A percentile compares a stretch with the other conserved stretches of the same genome.
Conservation (phyloP, 2,113 vertebrate genomes). For the Ptychochromis oligacanthus region DNA sequence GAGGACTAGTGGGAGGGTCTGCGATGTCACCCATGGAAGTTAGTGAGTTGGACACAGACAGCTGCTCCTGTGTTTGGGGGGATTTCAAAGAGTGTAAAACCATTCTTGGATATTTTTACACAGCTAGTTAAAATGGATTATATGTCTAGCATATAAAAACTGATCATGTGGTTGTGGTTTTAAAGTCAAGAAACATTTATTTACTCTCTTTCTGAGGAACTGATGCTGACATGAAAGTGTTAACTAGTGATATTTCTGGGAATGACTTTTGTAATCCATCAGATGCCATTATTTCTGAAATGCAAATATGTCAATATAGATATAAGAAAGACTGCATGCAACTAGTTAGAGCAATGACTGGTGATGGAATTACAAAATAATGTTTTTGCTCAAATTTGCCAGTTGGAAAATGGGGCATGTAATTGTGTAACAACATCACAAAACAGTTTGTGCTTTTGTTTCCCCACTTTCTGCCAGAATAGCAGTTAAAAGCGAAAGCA, state of each 20-base stretch:
- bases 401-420: neutral
- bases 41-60: conserved; percentile 86
- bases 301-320: neutral
- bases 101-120: neutral
- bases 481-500: neutral
- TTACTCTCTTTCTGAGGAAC: too few relatives aligned
- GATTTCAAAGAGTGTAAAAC: neutral
- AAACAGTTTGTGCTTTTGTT: neutral
- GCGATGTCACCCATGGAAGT: conserved; percentile 85
- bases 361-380: neutral
- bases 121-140: neutral
- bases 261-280: neutral
- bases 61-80: conserved; percentile 77
- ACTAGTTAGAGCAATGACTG: neutral
- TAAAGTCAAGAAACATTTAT: neutral
- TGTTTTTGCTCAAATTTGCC: neutral
- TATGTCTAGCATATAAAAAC: neutral
- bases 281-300: neutral
- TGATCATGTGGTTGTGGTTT: neutral
- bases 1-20: conserved; percentile 82
- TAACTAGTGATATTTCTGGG: neutral
- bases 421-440: neutral
- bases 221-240: neutral
- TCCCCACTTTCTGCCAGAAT: neutral
- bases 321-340: neutral